A percentile compares a stretch with the other conserved stretches of the same genome.
These are phyloP conservation scores for Acleris sparsana DNA, from an alignment of 2,888 invertebrate species.

Conservation along the genomic window DNA sequence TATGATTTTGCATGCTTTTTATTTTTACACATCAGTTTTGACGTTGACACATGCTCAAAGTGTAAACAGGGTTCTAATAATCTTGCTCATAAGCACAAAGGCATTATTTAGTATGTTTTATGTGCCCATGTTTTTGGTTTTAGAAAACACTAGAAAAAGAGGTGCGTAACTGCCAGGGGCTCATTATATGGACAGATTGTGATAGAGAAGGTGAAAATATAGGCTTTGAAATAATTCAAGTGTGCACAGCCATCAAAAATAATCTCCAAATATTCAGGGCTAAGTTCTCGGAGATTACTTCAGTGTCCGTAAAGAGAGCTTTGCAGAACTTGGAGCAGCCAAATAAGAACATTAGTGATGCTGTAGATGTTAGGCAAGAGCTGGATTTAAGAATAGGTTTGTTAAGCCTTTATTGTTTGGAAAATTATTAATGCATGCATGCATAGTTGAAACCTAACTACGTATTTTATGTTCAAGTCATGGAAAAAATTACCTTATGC, in stretches of 20 bases:
- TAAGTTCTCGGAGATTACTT: slow-evolving; percentile 98
- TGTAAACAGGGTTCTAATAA: too few species aligned
- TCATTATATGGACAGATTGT: slow-evolving; percentile 99
- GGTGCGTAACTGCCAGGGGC: slow-evolving; percentile 85
- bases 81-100: too few species aligned
- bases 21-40: too few species aligned
- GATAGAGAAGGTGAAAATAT: slow-evolving; percentile 99
- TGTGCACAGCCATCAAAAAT: slow-evolving; percentile 91
- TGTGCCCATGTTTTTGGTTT: slow-evolving; percentile 42
- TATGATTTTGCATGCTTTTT: not conserved
- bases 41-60: too few species aligned
- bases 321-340: slow-evolving; percentile 90
- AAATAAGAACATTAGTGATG: slow-evolving; percentile 92
- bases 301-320: slow-evolving; percentile 90
- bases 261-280: slow-evolving; percentile 90
- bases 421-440: not conserved
- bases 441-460: not conserved
- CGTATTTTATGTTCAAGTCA: too few species aligned
- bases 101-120: slow-evolving; percentile 1
- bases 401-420: not conserved
- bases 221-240: slow-evolving; percentile 97
- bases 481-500: too few species aligned
- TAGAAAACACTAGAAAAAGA: slow-evolving; percentile 88
- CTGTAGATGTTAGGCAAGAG: slow-evolving; percentile 96
- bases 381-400: slow-evolving; percentile 95